These are phyloP conservation scores for Platycheirus albimanus DNA, from an alignment of 2,888 invertebrate species.

Conservation along the genomic window DNA sequence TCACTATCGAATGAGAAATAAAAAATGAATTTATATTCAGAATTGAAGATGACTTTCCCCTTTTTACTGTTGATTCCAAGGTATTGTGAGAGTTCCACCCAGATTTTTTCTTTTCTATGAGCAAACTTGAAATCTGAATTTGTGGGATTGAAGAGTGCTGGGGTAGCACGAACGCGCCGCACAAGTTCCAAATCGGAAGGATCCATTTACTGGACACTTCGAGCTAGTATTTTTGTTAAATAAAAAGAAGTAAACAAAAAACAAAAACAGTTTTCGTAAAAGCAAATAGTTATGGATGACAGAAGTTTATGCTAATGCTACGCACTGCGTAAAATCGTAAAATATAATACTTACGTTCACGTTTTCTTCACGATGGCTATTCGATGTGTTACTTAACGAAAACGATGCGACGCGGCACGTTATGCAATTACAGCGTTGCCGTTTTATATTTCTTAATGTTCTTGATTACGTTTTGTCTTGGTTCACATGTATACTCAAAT, in stretches of 20 bases:
- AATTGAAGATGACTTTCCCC: not conserved
- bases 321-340: constrained; percentile 13
- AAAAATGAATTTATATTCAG: not conserved
- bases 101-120: constrained; percentile 80
- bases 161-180: constrained; percentile 79
- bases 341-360: constrained; percentile 43
- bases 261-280: constrained; percentile 31
- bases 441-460: not conserved
- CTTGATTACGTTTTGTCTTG: too few relatives aligned
- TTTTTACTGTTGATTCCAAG: constrained; percentile 75
- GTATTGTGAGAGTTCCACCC: constrained; percentile 79
- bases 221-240: not conserved
- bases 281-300: constrained; percentile 33
- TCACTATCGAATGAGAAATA: constrained; percentile 42
- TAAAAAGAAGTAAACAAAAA: constrained; percentile 31
- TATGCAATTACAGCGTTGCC: constrained; percentile 1
- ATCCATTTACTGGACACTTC: constrained; percentile 41
- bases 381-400: constrained; percentile 26
- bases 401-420: not conserved
- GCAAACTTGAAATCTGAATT: constrained; percentile 80
- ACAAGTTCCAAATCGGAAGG: constrained; percentile 79
- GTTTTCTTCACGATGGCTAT: constrained; percentile 1
- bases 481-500: too few relatives aligned
- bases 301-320: constrained; percentile 42
- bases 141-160: constrained; percentile 80